Conservation (phyloP, 2,888 invertebrate species). For the Drosophila pseudotalamancana region DNA sequence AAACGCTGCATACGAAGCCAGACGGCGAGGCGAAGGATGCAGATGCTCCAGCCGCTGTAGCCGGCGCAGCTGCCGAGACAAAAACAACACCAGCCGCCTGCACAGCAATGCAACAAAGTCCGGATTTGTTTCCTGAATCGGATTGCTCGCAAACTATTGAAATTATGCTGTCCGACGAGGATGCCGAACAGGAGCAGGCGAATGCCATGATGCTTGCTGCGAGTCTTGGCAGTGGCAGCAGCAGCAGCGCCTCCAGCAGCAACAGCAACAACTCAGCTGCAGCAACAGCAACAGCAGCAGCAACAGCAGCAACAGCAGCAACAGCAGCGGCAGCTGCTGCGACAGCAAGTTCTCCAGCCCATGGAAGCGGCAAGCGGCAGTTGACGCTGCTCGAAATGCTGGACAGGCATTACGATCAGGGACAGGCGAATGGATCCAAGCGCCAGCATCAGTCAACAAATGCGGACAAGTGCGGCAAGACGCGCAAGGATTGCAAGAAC, state of each 20-base stretch:
- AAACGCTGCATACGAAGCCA: slow-evolving; percentile 1
- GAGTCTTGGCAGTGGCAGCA: slow-evolving; percentile 42
- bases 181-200: slow-evolving; percentile 52
- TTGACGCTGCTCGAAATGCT: slow-evolving; percentile 82
- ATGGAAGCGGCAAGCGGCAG: slow-evolving; percentile 56
- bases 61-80: background rate
- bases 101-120: slow-evolving; percentile 27
- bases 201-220: slow-evolving; percentile 72
- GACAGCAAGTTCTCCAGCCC: background rate
- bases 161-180: slow-evolving; percentile 26
- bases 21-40: background rate
- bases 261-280: slow-evolving; percentile 1
- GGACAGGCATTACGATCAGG: slow-evolving; percentile 79
- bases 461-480: slow-evolving; percentile 41
- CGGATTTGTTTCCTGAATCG: slow-evolving; percentile 54
- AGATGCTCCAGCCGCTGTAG: background rate
- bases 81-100: background rate
- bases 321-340: background rate
- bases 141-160: slow-evolving; percentile 28
- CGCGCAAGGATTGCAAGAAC: slow-evolving; percentile 59
- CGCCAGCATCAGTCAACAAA: slow-evolving; percentile 29
- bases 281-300: slow-evolving; percentile 15
- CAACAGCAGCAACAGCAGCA: slow-evolving; percentile 6
- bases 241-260: slow-evolving; percentile 11
- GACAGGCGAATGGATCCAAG: slow-evolving; percentile 52